These are phyloP conservation scores for Morpho deidamia DNA, from an alignment of 2,888 invertebrate genomes.

Conservation along the genomic window DNA sequence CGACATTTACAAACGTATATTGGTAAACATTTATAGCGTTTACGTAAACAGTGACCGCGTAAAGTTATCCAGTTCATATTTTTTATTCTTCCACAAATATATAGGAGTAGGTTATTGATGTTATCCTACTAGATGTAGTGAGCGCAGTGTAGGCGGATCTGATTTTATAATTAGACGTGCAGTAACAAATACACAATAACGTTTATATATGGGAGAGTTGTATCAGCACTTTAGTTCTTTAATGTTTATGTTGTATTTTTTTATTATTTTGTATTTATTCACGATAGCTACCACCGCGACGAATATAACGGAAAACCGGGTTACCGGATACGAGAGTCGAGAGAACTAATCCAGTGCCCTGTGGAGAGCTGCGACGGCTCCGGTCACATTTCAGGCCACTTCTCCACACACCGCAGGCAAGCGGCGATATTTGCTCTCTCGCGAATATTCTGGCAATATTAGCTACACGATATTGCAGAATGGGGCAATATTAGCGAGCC, in stretches of 20 bases:
- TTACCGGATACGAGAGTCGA: constrained; percentile 81
- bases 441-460: constrained; percentile 75
- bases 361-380: constrained; percentile 90
- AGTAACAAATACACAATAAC: constrained; percentile 5
- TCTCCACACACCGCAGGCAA: constrained; percentile 93
- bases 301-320: constrained; percentile 60
- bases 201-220: neutral
- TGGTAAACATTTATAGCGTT: constrained; percentile 51
- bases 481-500: constrained; percentile 46
- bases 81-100: constrained; percentile 22
- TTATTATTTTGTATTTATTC: constrained; percentile 34
- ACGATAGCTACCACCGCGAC: constrained; percentile 59
- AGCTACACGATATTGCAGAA: constrained; percentile 75
- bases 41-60: constrained; percentile 40
- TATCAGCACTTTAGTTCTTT: neutral
- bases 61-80: constrained; percentile 21
- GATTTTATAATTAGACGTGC: constrained; percentile 13
- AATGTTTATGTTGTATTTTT: constrained; percentile 11
- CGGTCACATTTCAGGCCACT: constrained; percentile 93
- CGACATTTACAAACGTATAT: constrained; percentile 34
- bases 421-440: constrained; percentile 51
- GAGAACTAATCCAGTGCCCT: constrained; percentile 89
- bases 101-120: constrained; percentile 37
- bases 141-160: constrained; percentile 15
- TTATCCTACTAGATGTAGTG: constrained; percentile 19